Evolutionary conservation across 2,888 invertebrate genomes (phyloP).

Genomic region (Sarcophaga rosellei): DNA sequence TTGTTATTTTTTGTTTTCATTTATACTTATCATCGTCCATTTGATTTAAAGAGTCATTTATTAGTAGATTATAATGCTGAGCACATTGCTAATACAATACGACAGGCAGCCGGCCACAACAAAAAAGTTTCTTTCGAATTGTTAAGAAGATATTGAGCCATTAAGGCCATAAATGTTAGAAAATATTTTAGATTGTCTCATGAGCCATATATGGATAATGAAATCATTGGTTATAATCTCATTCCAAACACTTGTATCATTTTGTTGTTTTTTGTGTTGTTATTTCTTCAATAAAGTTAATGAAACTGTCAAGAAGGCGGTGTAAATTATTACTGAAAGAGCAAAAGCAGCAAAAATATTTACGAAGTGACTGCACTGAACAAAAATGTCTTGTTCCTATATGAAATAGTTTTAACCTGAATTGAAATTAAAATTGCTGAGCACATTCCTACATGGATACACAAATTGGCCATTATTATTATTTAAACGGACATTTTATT

Average conservation of each 20-base stretch:
- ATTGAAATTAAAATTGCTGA: no score
- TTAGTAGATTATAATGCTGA: constrained; percentile 15
- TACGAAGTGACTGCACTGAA: no score
- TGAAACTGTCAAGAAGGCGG: background rate
- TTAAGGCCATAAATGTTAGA: background rate
- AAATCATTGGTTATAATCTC: background rate
- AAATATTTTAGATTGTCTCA: background rate
- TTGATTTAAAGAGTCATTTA: constrained; percentile 32
- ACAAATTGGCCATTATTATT: no score
- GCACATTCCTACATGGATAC: no score
- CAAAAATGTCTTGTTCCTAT: no score
- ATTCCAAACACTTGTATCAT: no score
- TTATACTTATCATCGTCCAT: constrained; percentile 7
- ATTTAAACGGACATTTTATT: no score
- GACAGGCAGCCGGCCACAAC: background rate
- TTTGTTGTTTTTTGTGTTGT: background rate
- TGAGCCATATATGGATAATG: constrained; percentile 1
- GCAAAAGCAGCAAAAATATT: background rate
- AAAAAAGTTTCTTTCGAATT: background rate
- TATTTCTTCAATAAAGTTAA: background rate
- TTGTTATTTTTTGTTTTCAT: background rate
- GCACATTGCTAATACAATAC: background rate
- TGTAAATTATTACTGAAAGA: background rate
- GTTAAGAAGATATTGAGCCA: background rate
- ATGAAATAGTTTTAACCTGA: no score